Conservation (phyloP, 2,113 vertebrate genomes). For the Syngnathus floridae region DNA sequence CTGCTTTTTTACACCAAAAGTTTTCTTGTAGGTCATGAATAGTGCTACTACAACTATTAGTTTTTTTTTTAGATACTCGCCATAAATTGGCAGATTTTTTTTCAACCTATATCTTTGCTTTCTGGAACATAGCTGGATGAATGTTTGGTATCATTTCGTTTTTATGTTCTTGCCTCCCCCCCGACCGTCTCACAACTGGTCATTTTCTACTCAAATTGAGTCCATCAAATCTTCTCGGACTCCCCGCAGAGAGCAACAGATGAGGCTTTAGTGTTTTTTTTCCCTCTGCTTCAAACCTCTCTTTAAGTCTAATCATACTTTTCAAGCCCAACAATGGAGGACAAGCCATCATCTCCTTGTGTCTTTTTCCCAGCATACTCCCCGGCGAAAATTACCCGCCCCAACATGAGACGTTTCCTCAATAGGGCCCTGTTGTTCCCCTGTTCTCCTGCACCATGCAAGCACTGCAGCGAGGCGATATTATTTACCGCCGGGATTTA, state of each 20-base stretch:
- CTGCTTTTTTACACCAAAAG: neutral
- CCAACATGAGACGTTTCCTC: slow-evolving; percentile 43
- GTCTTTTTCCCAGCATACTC: slow-evolving; percentile 31
- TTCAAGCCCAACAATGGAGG: slow-evolving; percentile 2
- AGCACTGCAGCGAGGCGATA: slow-evolving; percentile 29
- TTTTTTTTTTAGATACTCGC: too few relatives aligned
- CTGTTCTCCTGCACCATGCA: slow-evolving; percentile 36
- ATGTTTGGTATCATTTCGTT: neutral
- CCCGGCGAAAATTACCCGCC: slow-evolving; percentile 54
- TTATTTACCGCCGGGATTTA: slow-evolving; percentile 53
- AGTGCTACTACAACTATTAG: too few relatives aligned
- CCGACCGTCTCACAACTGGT: slow-evolving; percentile 48
- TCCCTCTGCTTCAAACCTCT: neutral
- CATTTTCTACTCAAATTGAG: slow-evolving; percentile 59
- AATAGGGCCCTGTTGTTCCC: slow-evolving; percentile 33
- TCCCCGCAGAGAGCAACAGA: slow-evolving; percentile 20
- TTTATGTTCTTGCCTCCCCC: neutral
- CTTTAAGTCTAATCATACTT: slow-evolving; percentile 14
- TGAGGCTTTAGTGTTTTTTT: slow-evolving; percentile 9
- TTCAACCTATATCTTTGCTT: too few relatives aligned
- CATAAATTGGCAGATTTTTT: too few relatives aligned
- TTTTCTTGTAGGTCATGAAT: too few relatives aligned
- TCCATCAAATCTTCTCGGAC: slow-evolving; percentile 49
- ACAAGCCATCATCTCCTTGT: slow-evolving; percentile 19
- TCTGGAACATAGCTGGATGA: neutral